These are phyloP conservation scores for Patiria pectinifera DNA, from an alignment of 53 echinoderm and acorn worm genomes.

Conservation along the genomic window DNA sequence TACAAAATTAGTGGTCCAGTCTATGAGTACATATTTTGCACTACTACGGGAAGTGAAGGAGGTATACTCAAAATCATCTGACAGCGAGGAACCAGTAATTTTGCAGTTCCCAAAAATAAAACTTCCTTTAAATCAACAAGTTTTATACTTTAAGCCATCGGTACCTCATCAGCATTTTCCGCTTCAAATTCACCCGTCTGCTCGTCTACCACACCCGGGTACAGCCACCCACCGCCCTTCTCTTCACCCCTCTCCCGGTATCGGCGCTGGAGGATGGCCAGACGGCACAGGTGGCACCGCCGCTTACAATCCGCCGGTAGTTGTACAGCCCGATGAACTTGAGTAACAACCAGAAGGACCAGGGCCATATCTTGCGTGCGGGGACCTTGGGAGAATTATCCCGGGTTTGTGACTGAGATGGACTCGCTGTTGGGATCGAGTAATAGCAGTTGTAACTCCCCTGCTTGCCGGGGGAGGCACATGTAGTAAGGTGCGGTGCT, in stretches of 20 bases:
- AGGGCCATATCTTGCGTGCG: conserved; percentile 1
- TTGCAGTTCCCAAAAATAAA: too few relatives aligned
- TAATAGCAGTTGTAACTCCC: too few relatives aligned
- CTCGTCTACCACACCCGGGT: neutral
- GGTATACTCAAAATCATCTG: too few relatives aligned
- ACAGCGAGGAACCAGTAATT: too few relatives aligned
- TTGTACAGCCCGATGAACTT: conserved; percentile 39
- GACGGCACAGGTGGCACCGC: conserved; percentile 24
- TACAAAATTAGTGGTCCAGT: too few relatives aligned
- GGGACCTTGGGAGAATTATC: neutral
- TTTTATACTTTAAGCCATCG: too few relatives aligned
- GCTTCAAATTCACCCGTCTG: neutral
- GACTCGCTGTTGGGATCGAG: neutral
- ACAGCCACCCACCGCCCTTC: neutral
- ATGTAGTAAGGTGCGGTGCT: too few relatives aligned
- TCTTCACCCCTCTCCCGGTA: neutral
- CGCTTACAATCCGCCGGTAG: conserved; percentile 28
- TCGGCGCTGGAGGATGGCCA: neutral
- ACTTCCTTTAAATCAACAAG: too few relatives aligned
- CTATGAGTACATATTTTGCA: too few relatives aligned
- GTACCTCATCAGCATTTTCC: neutral
- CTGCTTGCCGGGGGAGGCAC: too few relatives aligned
- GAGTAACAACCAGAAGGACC: conserved; percentile 42
- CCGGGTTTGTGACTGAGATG: neutral
- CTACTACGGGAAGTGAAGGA: too few relatives aligned